These are phyloP conservation scores for Gymnocypris eckloni DNA, from an alignment of 2,797 vertebrate genomes.

Conservation along the genomic window DNA sequence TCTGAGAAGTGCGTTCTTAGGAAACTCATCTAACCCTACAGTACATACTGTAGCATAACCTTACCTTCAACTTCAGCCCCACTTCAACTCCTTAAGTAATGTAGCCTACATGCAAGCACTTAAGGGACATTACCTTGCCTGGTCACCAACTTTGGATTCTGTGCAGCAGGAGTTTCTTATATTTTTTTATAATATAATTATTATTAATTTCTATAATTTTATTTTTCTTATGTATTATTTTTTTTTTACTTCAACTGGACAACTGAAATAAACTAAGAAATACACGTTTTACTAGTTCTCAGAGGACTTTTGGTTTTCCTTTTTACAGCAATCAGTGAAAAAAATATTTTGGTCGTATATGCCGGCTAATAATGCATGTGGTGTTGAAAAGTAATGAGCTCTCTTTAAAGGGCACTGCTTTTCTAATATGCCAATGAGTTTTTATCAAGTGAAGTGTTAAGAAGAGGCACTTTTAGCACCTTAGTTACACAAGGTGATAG, in stretches of 20 bases:
- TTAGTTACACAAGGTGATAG: neutral
- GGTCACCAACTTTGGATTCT: neutral
- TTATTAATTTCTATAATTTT: too few species aligned
- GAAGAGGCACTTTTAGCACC: neutral
- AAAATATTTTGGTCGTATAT: neutral
- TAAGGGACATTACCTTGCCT: neutral
- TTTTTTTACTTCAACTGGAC: too few species aligned
- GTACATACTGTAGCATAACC: neutral
- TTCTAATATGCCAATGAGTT: neutral
- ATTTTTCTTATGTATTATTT: too few species aligned
- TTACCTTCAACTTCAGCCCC: slow-evolving; percentile 17
- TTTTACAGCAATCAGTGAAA: neutral
- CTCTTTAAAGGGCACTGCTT: neutral
- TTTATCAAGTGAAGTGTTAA: neutral
- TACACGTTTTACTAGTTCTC: neutral
- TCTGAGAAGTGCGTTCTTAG: slow-evolving; percentile 36
- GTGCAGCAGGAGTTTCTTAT: neutral
- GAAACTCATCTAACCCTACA: slow-evolving; percentile 3
- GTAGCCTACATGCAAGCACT: neutral
- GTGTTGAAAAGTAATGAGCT: slow-evolving; percentile 5
- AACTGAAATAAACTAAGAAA: neutral
- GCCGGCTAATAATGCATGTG: neutral
- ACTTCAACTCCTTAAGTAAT: neutral
- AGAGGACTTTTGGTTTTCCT: neutral
- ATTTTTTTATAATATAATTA: too few species aligned